These are phyloP conservation scores for Mycalesis mineus DNA, from an alignment of 2,888 invertebrate genomes.

Conservation along the genomic window DNA sequence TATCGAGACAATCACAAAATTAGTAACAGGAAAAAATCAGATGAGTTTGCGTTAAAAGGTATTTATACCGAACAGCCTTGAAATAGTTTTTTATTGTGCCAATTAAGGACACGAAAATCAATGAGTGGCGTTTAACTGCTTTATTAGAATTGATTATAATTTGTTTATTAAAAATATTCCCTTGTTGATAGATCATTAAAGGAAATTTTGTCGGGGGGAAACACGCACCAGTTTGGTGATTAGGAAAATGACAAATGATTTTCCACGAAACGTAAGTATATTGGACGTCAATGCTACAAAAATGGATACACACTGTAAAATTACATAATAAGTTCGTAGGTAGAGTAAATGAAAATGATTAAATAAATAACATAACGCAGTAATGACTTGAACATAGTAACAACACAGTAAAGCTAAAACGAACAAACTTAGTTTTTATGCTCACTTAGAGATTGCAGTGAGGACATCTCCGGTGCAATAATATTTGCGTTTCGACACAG, in stretches of 20 bases:
- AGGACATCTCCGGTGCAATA: no score
- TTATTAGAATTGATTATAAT: neutral
- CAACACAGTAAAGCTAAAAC: no score
- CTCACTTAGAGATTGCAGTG: no score
- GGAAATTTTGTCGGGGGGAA: neutral
- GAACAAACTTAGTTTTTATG: no score
- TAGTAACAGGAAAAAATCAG: slow-evolving; percentile 23
- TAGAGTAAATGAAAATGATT: no score
- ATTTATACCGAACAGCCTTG: slow-evolving; percentile 23
- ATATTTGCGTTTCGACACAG: no score
- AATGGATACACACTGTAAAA: no score
- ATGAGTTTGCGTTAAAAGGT: slow-evolving; percentile 7
- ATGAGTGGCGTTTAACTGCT: neutral
- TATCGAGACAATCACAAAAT: slow-evolving; percentile 16
- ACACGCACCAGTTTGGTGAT: neutral
- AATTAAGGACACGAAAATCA: neutral
- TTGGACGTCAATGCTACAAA: no score
- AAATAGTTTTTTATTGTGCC: slow-evolving; percentile 6
- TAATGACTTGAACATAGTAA: no score
- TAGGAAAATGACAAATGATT: no score
- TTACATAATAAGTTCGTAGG: no score
- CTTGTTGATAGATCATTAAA: neutral
- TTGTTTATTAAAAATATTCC: neutral
- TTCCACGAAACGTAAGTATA: neutral
- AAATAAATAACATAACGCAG: no score